A percentile compares a stretch with the other conserved stretches of the same genome.
phyloP scores from a whole-genome alignment of 1,140 invertebrate genomes.

The Musca domestica region DNA sequence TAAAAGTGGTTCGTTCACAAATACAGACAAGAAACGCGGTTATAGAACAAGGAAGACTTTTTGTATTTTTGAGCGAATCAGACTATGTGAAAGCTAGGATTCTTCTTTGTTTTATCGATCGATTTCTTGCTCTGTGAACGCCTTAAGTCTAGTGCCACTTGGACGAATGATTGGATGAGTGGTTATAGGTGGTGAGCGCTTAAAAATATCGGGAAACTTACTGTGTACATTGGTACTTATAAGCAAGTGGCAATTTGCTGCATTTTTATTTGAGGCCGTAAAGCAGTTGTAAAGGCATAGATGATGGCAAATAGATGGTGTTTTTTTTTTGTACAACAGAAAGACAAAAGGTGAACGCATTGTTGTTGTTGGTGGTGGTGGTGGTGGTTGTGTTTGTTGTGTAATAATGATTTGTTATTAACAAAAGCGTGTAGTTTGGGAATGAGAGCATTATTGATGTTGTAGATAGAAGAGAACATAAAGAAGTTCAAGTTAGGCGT shows the following conservation, averaged over 20 bases:
- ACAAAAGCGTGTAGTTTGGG: background rate
- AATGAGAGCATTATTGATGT: background rate
- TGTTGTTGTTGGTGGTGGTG: too few relatives aligned
- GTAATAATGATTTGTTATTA: slow-evolving; percentile 8
- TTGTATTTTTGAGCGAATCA: background rate
- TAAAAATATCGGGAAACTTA: slow-evolving; percentile 52
- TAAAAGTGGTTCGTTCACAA: background rate
- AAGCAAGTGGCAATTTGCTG: slow-evolving; percentile 55
- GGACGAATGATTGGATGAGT: background rate
- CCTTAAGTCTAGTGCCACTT: background rate
- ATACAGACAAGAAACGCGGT: background rate
- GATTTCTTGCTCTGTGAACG: background rate
- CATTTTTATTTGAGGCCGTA: background rate
- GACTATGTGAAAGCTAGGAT: too few relatives aligned
- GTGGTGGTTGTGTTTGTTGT: background rate
- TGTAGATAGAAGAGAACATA: slow-evolving; percentile 17
- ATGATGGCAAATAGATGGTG: too few relatives aligned
- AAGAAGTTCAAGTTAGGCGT: slow-evolving; percentile 16
- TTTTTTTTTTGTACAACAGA: background rate
- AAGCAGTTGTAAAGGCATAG: background rate
- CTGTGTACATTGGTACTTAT: slow-evolving; percentile 67
- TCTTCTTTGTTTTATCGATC: background rate
- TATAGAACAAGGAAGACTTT: background rate
- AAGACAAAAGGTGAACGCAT: too few relatives aligned
- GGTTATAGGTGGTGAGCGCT: too few relatives aligned